phyloP scores from a whole-genome alignment of 2,113 vertebrate species.

The Ochotona princeps region DNA sequence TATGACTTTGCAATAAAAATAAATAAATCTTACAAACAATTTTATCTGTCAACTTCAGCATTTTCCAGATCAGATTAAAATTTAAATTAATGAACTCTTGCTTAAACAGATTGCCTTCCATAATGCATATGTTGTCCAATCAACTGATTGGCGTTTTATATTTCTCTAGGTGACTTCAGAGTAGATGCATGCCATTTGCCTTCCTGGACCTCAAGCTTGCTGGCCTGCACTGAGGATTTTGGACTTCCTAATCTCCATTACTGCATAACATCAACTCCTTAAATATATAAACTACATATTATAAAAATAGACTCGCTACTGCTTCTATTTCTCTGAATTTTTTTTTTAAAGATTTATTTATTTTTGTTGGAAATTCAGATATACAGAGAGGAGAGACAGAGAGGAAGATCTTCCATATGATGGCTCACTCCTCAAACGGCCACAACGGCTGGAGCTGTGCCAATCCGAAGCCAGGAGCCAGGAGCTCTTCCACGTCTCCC shows the following conservation, averaged over 20 bases:
- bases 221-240: not conserved
- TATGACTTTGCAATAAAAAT: too few relatives aligned
- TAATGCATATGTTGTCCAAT: not conserved
- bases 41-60: not conserved
- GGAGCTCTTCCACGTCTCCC: too few relatives aligned
- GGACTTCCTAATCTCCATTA: not conserved
- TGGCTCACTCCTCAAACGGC: too few relatives aligned
- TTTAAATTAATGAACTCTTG: not conserved
- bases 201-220: not conserved
- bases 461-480: too few relatives aligned
- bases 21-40: not conserved
- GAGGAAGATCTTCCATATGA: too few relatives aligned
- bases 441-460: too few relatives aligned
- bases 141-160: not conserved
- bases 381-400: too few relatives aligned
- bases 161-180: slow-evolving; percentile 20
- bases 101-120: not conserved
- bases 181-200: not conserved
- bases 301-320: not conserved
- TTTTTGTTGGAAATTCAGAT: too few relatives aligned
- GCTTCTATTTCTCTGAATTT: slow-evolving; percentile 1
- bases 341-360: too few relatives aligned
- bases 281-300: not conserved
- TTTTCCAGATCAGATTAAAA: slow-evolving; percentile 34
- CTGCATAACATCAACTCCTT: not conserved